These are phyloP conservation scores for Drosophila infuscata DNA, from an alignment of 2,888 invertebrate species.

Conservation along the genomic window DNA sequence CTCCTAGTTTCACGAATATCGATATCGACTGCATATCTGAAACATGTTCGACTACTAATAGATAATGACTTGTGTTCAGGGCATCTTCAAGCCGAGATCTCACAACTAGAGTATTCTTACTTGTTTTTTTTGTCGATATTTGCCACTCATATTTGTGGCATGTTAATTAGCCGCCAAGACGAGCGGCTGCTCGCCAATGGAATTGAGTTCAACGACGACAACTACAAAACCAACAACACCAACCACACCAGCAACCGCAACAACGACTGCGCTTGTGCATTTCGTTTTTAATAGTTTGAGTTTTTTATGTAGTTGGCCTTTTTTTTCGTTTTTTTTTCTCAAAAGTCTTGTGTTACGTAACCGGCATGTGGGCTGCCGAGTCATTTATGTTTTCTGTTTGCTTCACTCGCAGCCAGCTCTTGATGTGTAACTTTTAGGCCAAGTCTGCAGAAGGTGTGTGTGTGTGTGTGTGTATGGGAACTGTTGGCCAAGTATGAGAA, in stretches of 20 bases:
- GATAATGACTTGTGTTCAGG: not conserved
- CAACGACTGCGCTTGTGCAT: constrained; percentile 53
- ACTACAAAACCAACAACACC: not conserved
- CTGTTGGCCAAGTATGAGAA: constrained; percentile 59
- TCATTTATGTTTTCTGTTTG: constrained; percentile 57
- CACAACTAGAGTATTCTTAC: not conserved
- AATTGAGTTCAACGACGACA: constrained; percentile 44
- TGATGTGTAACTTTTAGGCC: constrained; percentile 71
- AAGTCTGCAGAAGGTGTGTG: constrained; percentile 30
- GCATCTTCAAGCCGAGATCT: not conserved
- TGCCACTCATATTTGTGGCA: constrained; percentile 38
- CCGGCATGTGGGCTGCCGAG: constrained; percentile 52
- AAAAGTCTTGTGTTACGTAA: constrained; percentile 57
- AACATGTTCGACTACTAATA: not conserved
- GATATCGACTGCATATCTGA: not conserved
- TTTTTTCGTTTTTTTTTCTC: constrained; percentile 1
- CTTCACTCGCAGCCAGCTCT: constrained; percentile 29
- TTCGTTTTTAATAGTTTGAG: constrained; percentile 42
- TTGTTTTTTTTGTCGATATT: not conserved
- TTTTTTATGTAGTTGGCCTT: constrained; percentile 7
- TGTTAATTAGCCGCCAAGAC: constrained; percentile 55
- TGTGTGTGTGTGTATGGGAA: constrained; percentile 48
- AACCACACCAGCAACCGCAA: constrained; percentile 3
- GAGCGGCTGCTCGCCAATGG: constrained; percentile 35
- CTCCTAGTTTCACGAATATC: not conserved